phyloP scores from a whole-genome alignment of 2,797 vertebrate species.

The Apogon talboti region DNA sequence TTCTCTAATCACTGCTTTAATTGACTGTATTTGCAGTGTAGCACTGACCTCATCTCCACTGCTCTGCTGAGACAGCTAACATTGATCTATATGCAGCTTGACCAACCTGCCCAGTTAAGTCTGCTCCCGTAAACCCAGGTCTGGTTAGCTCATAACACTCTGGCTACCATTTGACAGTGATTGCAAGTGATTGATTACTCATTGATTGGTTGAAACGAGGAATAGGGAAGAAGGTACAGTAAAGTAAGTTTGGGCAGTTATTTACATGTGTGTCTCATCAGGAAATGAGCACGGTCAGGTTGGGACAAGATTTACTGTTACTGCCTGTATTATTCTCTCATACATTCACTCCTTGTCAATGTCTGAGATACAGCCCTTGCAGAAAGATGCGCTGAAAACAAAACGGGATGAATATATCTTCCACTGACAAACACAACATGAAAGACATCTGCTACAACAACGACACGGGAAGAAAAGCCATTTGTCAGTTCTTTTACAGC shows the following conservation, averaged over 20 bases:
- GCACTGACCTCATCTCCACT: slow-evolving; percentile 33
- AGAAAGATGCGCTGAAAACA: slow-evolving; percentile 60
- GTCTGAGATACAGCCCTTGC: slow-evolving; percentile 33
- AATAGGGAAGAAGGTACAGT: slow-evolving; percentile 19
- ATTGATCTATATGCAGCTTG: too few species aligned
- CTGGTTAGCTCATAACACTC: slow-evolving; percentile 24
- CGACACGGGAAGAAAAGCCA: slow-evolving; percentile 30
- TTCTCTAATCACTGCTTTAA: slow-evolving; percentile 20
- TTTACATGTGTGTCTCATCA: slow-evolving; percentile 61
- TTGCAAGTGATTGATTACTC: slow-evolving; percentile 60
- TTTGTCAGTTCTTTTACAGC: slow-evolving; percentile 35
- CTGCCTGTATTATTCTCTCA: slow-evolving; percentile 38
- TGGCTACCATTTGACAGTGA: slow-evolving; percentile 31
- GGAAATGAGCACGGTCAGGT: slow-evolving; percentile 55
- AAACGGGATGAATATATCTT: slow-evolving; percentile 56
- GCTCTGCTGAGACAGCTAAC: slow-evolving; percentile 4
- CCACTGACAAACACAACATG: slow-evolving; percentile 53
- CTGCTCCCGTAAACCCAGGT: slow-evolving; percentile 5
- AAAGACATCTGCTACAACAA: slow-evolving; percentile 62
- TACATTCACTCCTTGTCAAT: slow-evolving; percentile 55
- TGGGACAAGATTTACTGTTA: slow-evolving; percentile 61
- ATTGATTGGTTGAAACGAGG: slow-evolving; percentile 60
- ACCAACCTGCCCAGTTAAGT: slow-evolving; percentile 22
- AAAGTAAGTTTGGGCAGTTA: slow-evolving; percentile 29
- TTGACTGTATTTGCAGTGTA: slow-evolving; percentile 29